phyloP scores from a whole-genome alignment of 2,113 vertebrate species.

The Lepus americanus region DNA sequence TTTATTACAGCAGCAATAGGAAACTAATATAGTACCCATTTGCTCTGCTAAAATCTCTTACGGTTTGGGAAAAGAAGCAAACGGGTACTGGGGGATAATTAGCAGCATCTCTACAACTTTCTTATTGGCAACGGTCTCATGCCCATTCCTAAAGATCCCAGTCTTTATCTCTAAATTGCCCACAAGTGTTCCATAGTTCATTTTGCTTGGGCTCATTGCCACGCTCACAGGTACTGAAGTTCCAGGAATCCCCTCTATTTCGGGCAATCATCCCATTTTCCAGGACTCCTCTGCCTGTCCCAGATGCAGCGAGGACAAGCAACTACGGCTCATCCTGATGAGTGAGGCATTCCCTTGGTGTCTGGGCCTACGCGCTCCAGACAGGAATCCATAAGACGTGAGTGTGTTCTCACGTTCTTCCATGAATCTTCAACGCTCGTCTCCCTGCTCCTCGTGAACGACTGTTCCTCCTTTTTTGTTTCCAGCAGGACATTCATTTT shows the following conservation, averaged over 20 bases:
- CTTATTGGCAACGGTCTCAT: neutral
- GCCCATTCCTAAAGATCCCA: neutral
- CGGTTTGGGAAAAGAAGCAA: conserved; percentile 12
- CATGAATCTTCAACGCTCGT: neutral
- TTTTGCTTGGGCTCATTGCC: neutral
- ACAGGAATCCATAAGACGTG: neutral
- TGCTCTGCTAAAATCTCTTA: neutral
- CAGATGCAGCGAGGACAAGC: neutral
- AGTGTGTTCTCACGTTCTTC: neutral
- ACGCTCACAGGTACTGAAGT: neutral
- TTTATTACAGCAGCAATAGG: neutral
- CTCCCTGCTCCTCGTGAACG: neutral
- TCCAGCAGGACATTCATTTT: neutral
- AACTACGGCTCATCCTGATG: neutral
- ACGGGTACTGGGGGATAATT: neutral
- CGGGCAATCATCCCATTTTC: neutral
- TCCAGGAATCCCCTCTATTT: neutral
- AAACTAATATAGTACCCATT: neutral
- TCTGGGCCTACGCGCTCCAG: neutral
- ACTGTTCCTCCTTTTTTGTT: neutral
- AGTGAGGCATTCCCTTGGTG: neutral
- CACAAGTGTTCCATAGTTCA: neutral
- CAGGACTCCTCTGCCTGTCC: neutral
- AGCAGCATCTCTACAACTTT: neutral
- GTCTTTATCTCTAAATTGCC: neutral